These are phyloP conservation scores for Atta cephalotes DNA, from an alignment of 1,140 invertebrate genomes.

Conservation along the genomic window DNA sequence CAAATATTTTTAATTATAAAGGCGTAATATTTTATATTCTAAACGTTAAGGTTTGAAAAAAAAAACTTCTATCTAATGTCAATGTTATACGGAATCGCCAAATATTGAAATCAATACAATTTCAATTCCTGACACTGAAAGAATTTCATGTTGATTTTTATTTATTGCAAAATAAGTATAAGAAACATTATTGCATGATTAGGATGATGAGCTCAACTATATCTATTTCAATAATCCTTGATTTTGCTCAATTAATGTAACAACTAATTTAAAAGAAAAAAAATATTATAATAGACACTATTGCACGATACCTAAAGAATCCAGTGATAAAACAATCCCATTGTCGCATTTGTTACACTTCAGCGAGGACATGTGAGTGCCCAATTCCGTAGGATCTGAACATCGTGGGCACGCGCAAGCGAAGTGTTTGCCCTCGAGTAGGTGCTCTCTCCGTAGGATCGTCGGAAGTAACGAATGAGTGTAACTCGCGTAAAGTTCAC, in stretches of 20 bases:
- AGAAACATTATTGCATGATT: not conserved
- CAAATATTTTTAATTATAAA: not conserved
- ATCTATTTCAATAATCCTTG: not conserved
- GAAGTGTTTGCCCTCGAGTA: conserved; percentile 92
- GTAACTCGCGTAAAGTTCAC: conserved; percentile 91
- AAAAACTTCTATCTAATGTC: not conserved
- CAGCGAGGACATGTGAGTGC: conserved; percentile 91
- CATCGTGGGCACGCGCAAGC: conserved; percentile 91
- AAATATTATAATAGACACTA: not conserved
- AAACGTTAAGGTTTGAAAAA: not conserved
- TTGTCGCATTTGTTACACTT: conserved; percentile 92
- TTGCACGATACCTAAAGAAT: conserved; percentile 88
- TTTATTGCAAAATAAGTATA: not conserved
- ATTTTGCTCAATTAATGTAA: not conserved
- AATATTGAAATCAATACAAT: conserved; percentile 11
- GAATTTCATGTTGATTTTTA: not conserved
- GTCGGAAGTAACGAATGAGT: conserved; percentile 93
- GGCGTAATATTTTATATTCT: conserved; percentile 17
- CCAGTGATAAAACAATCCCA: conserved; percentile 89
- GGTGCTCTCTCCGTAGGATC: conserved; percentile 89
- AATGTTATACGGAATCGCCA: not conserved
- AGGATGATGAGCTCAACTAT: not conserved
- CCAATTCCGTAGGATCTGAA: conserved; percentile 91
- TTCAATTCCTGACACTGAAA: not conserved
- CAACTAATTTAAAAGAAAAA: not conserved